Percentiles rank a stretch among this genome's conserved stretches.
These are phyloP conservation scores for Drosophila borealis DNA, from an alignment of 2,888 invertebrate genomes.

Conservation along the genomic window DNA sequence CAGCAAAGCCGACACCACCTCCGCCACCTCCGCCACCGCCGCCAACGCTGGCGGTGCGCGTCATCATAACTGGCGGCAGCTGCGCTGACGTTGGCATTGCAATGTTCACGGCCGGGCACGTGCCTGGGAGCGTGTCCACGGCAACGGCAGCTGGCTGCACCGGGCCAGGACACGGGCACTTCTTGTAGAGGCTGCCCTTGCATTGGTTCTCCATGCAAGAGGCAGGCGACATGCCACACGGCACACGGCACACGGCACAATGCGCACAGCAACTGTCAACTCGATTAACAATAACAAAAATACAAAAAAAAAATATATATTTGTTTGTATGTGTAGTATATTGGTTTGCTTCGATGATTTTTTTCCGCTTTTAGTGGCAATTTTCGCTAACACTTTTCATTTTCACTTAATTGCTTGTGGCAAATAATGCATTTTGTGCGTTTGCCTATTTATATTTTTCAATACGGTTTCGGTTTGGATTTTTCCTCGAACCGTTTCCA, in stretches of 20 bases:
- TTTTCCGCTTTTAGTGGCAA: not conserved
- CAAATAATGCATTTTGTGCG: slow-evolving; percentile 19
- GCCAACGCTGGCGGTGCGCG: slow-evolving; percentile 69
- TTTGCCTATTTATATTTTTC: not conserved
- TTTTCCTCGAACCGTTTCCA: slow-evolving; percentile 30
- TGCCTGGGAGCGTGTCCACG: slow-evolving; percentile 21
- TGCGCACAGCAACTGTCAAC: slow-evolving; percentile 10
- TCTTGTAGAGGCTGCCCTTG: slow-evolving; percentile 54
- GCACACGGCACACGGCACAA: slow-evolving; percentile 22
- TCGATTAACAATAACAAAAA: slow-evolving; percentile 15
- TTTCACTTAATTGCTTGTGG: slow-evolving; percentile 4
- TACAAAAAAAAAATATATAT: not conserved
- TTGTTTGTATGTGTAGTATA: too few species aligned
- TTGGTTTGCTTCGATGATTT: not conserved
- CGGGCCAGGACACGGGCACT: slow-evolving; percentile 45
- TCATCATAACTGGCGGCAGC: slow-evolving; percentile 43
- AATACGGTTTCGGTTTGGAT: not conserved
- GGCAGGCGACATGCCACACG: slow-evolving; percentile 72
- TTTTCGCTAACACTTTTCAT: slow-evolving; percentile 8
- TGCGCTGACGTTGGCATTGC: slow-evolving; percentile 44
- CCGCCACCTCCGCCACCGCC: slow-evolving; percentile 17
- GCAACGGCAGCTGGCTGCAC: slow-evolving; percentile 1
- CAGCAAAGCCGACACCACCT: not conserved
- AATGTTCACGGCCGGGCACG: slow-evolving; percentile 33
- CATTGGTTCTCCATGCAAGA: slow-evolving; percentile 72